Evolutionary conservation across 2,888 invertebrate species (phyloP).

Genomic region (Sinohyriopsis cumingii): DNA sequence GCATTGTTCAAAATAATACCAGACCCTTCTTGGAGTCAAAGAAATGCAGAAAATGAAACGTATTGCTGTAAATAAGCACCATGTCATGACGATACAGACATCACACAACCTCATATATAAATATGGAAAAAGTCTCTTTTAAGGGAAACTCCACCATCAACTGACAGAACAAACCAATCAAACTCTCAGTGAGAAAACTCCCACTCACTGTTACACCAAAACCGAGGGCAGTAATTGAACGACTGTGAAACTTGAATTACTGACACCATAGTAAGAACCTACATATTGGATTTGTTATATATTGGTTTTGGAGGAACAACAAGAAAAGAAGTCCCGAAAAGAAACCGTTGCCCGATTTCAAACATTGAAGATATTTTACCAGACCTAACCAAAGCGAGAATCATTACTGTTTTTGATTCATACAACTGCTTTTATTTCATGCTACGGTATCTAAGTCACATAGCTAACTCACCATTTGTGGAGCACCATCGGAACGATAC

Average conservation of each 20-base stretch:
- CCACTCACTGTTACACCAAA: conserved; percentile 10
- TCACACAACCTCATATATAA: neutral
- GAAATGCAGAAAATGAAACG: conserved; percentile 14
- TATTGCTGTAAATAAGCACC: conserved; percentile 12
- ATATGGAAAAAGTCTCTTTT: conserved; percentile 9
- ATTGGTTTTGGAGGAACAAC: conserved; percentile 9
- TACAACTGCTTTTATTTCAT: too few species aligned
- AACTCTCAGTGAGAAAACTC: conserved; percentile 12
- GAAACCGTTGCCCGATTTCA: too few species aligned
- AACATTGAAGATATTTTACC: conserved; percentile 11
- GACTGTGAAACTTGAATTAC: conserved; percentile 5
- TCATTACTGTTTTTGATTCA: conserved; percentile 16
- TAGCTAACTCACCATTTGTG: conserved; percentile 28
- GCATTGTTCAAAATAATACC: conserved; percentile 2
- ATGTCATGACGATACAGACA: neutral
- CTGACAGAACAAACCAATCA: conserved; percentile 8
- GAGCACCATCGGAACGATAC: conserved; percentile 29
- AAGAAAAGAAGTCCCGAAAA: conserved; percentile 10
- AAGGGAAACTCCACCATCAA: conserved; percentile 14
- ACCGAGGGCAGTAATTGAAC: conserved; percentile 9
- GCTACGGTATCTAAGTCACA: too few species aligned
- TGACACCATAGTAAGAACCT: conserved; percentile 9
- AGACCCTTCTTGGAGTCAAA: conserved; percentile 13
- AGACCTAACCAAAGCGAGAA: conserved; percentile 10
- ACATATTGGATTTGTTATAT: conserved; percentile 22